These are phyloP conservation scores for Crioceris asparagi DNA, from an alignment of 2,888 invertebrate genomes.

Conservation along the genomic window DNA sequence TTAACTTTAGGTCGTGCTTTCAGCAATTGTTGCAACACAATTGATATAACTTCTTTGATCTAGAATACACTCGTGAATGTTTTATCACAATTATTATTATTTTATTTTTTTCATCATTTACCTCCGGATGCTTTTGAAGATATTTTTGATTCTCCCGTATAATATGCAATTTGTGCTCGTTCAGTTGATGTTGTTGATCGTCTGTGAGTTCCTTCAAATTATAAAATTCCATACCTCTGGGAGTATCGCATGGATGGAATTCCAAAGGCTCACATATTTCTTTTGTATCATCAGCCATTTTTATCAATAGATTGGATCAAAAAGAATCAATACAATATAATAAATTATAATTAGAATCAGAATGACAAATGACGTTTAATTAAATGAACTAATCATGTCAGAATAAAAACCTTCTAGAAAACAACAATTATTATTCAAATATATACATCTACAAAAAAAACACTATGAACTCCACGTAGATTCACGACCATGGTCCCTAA, in stretches of 20 bases:
- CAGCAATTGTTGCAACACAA: slow-evolving; percentile 4
- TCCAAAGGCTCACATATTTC: background rate
- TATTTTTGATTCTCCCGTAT: slow-evolving; percentile 8
- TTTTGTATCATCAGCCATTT: background rate
- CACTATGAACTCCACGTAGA: slow-evolving; percentile 46
- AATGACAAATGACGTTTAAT: no score
- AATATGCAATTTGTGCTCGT: slow-evolving; percentile 5
- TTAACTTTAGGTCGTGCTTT: slow-evolving; percentile 7
- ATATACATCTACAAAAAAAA: no score
- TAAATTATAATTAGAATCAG: no score
- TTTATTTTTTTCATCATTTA: no score
- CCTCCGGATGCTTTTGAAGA: slow-evolving; percentile 9
- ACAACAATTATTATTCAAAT: background rate
- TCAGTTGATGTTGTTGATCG: slow-evolving; percentile 3
- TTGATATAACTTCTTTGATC: slow-evolving; percentile 3
- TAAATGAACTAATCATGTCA: background rate
- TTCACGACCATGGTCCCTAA: slow-evolving; percentile 55
- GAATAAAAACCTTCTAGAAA: background rate
- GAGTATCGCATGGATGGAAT: slow-evolving; percentile 7
- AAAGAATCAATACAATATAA: no score
- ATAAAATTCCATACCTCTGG: slow-evolving; percentile 8
- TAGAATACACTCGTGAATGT: no score
- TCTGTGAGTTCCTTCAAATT: slow-evolving; percentile 4
- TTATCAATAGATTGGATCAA: no score
- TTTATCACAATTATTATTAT: no score